These are phyloP conservation scores for Drosophila borborema DNA, from an alignment of 2,888 invertebrate genomes.

Conservation along the genomic window DNA sequence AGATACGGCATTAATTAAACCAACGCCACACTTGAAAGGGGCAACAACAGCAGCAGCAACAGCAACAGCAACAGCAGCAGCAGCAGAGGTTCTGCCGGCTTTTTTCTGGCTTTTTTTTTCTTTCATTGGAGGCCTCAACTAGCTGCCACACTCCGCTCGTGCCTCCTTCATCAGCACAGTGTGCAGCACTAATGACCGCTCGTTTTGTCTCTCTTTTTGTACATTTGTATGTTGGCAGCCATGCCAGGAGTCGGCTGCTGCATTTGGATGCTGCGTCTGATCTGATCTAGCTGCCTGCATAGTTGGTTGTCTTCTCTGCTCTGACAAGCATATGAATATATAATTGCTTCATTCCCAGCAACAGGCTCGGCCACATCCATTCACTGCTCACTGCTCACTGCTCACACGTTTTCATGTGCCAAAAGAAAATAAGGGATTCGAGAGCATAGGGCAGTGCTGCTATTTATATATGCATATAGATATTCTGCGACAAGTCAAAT, in stretches of 20 bases:
- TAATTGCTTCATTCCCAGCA: conserved; percentile 69
- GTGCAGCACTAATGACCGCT: conserved; percentile 65
- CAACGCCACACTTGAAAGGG: conserved; percentile 38
- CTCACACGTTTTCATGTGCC: conserved; percentile 18
- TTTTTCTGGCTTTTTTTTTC: conserved; percentile 6
- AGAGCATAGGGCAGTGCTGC: background rate
- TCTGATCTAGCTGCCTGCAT: conserved; percentile 11
- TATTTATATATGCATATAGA: conserved; percentile 34
- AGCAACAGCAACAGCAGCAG: conserved; percentile 3
- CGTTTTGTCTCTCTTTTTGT: conserved; percentile 21
- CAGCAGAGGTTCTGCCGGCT: background rate
- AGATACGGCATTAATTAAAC: conserved; percentile 70
- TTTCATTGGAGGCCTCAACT: conserved; percentile 21
- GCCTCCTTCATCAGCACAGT: conserved; percentile 26
- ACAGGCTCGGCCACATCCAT: conserved; percentile 25
- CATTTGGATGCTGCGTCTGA: conserved; percentile 24
- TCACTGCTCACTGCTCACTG: conserved; percentile 4
- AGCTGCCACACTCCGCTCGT: conserved; percentile 21
- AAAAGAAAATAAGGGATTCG: conserved; percentile 18
- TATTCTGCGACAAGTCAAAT: conserved; percentile 32
- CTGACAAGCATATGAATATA: conserved; percentile 66
- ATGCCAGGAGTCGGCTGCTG: conserved; percentile 32
- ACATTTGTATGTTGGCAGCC: conserved; percentile 59
- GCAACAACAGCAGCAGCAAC: background rate
- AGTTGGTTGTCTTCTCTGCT: conserved; percentile 21